Evolutionary conservation across 2,113 vertebrate genomes (phyloP).

Genomic region (Suncus etruscus): DNA sequence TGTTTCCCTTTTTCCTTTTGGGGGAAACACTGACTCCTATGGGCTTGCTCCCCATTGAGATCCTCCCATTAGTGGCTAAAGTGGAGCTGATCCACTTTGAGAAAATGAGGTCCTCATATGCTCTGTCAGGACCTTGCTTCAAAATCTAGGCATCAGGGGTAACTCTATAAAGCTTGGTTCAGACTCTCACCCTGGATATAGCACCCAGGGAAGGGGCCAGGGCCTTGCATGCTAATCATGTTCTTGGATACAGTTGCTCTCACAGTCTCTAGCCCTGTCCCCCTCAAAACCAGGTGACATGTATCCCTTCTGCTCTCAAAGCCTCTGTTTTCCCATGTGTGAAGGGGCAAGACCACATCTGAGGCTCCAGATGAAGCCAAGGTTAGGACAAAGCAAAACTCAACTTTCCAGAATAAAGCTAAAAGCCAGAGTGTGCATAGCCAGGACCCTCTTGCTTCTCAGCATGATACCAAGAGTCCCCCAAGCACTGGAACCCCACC

Average conservation of each 20-base stretch:
- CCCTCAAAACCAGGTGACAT: background rate
- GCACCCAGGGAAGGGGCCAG: background rate
- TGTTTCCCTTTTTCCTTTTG: background rate
- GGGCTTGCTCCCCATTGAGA: background rate
- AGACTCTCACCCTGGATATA: background rate
- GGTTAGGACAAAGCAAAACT: background rate
- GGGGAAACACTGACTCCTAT: background rate
- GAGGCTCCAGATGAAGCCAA: background rate
- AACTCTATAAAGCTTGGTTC: background rate
- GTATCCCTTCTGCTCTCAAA: background rate
- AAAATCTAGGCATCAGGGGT: background rate
- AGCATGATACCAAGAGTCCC: background rate
- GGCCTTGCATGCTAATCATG: no score
- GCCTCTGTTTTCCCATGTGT: background rate
- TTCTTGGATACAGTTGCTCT: no score
- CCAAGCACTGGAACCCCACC: background rate
- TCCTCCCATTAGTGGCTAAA: background rate
- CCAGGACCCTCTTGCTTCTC: no score
- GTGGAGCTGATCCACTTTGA: no score
- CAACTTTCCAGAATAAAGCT: background rate
- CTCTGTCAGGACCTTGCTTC: background rate
- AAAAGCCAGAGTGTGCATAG: background rate
- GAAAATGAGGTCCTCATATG: background rate
- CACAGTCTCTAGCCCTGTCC: no score
- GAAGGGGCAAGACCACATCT: background rate